phyloP scores from a whole-genome alignment of 2,113 vertebrate genomes.

The Hemicordylus capensis region DNA sequence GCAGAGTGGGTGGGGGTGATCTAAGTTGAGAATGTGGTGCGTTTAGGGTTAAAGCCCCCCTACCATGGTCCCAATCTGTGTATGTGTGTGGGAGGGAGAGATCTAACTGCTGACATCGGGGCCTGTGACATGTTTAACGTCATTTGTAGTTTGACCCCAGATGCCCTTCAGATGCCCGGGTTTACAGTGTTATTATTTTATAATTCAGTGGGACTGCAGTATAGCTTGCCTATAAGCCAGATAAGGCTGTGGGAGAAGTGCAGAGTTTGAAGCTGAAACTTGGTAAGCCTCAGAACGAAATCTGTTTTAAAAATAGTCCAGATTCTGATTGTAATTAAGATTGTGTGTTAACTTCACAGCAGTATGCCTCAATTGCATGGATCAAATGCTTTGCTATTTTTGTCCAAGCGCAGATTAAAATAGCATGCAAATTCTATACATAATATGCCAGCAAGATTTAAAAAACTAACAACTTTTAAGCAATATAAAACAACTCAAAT shows the following conservation, averaged over 20 bases:
- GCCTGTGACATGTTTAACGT: too few species aligned
- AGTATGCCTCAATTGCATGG: not conserved
- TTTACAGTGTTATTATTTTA: not conserved
- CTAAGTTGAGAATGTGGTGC: too few species aligned
- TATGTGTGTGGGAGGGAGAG: too few species aligned
- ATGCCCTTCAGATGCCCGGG: not conserved
- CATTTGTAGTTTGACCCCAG: too few species aligned
- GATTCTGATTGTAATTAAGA: not conserved
- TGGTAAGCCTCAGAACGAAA: conserved; percentile 44
- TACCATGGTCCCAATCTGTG: too few species aligned
- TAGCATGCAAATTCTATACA: not conserved
- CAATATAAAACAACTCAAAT: not conserved
- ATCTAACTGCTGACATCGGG: too few species aligned
- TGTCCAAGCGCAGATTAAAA: not conserved
- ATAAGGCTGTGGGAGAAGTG: conserved; percentile 12
- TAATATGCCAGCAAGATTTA: not conserved
- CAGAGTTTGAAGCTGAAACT: not conserved
- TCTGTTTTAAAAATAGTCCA: conserved; percentile 32
- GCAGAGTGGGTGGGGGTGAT: too few species aligned
- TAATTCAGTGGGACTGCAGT: not conserved
- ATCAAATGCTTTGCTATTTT: conserved; percentile 13
- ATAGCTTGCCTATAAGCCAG: not conserved
- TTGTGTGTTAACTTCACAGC: conserved; percentile 8
- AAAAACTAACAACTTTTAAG: not conserved
- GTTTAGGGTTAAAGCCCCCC: too few species aligned